These are phyloP conservation scores for Sepiola atlantica DNA, from an alignment of 2,888 invertebrate genomes.

Conservation along the genomic window DNA sequence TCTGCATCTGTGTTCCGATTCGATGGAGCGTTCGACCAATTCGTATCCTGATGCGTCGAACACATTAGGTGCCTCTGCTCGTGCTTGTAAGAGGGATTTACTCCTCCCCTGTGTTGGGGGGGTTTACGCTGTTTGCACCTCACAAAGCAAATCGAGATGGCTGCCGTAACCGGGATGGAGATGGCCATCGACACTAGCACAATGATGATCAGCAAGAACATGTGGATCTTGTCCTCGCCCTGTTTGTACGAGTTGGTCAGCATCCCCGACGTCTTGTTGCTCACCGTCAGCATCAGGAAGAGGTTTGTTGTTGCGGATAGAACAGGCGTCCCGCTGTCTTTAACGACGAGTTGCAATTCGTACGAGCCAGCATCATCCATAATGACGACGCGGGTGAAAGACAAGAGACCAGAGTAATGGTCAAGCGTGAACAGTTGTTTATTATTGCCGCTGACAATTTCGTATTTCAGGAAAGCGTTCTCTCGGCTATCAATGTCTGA, in stretches of 20 bases:
- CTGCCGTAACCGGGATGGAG: neutral
- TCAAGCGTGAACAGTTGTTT: neutral
- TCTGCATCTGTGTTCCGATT: neutral
- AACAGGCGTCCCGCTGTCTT: neutral
- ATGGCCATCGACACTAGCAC: neutral
- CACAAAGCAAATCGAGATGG: constrained; percentile 20
- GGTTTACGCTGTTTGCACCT: neutral
- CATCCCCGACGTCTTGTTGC: neutral
- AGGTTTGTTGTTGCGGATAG: neutral
- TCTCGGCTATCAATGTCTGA: neutral
- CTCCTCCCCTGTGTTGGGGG: neutral
- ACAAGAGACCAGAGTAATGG: constrained; percentile 13
- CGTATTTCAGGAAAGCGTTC: neutral
- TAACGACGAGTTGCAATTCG: neutral
- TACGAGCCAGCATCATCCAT: neutral
- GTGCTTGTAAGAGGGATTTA: constrained; percentile 32
- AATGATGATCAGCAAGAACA: neutral
- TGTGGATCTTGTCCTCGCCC: neutral
- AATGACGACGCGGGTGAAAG: neutral
- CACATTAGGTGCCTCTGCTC: constrained; percentile 32
- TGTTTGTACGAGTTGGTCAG: neutral
- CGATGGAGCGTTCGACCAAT: neutral
- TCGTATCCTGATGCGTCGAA: neutral
- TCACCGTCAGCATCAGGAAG: neutral
- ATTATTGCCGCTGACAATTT: neutral